phyloP scores from a whole-genome alignment of 2,888 invertebrate species.

The Odontothrips loti region DNA sequence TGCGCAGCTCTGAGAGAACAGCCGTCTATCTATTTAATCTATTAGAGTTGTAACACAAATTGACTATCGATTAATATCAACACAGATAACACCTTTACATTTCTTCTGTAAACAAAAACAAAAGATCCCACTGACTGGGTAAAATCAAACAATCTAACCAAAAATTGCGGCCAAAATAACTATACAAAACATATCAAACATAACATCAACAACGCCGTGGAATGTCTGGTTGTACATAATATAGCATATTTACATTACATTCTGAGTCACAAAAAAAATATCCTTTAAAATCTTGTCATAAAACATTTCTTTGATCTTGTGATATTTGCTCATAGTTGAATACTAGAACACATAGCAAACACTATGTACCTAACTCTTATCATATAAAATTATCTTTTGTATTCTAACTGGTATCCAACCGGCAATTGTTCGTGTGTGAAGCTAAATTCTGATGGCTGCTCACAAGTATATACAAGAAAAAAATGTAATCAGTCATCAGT shows the following conservation, averaged over 20 bases:
- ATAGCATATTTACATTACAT: conserved; percentile 23
- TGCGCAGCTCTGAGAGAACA: conserved; percentile 2
- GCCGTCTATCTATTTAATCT: conserved; percentile 15
- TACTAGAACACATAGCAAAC: conserved; percentile 17
- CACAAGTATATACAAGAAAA: conserved; percentile 15
- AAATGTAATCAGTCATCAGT: conserved; percentile 4
- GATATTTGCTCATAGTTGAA: conserved; percentile 25
- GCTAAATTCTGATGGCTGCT: conserved; percentile 24
- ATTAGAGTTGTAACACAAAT: conserved; percentile 23
- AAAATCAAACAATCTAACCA: conserved; percentile 20
- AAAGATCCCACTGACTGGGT: background rate
- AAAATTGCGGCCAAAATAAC: conserved; percentile 22
- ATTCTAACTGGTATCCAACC: conserved; percentile 25
- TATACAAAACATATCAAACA: conserved; percentile 27
- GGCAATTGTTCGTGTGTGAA: conserved; percentile 22
- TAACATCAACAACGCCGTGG: conserved; percentile 24
- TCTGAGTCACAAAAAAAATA: conserved; percentile 22
- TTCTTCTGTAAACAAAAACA: conserved; percentile 27
- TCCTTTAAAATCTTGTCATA: conserved; percentile 27
- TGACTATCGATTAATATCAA: conserved; percentile 27
- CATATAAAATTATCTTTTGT: conserved; percentile 21
- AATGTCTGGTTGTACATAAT: conserved; percentile 26
- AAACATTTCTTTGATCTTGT: conserved; percentile 21
- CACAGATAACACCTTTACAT: conserved; percentile 25
- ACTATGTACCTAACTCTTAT: conserved; percentile 23